Conservation (phyloP, 2,888 invertebrate genomes). For the Pseudoips prasinana region DNA sequence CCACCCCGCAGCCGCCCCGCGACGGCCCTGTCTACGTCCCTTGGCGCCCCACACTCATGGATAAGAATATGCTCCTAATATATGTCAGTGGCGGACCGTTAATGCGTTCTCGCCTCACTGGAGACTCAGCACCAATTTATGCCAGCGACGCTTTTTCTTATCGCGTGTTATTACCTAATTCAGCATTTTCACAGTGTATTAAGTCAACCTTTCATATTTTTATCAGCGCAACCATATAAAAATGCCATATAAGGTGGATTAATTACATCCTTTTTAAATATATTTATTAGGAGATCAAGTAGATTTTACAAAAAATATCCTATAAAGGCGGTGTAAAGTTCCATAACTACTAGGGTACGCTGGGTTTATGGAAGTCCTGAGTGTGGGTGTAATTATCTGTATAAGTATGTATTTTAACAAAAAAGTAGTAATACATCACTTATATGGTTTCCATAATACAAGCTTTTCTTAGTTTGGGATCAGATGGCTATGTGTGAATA, state of each 20-base stretch:
- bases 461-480: too few relatives aligned
- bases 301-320: too few relatives aligned
- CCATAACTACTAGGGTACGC: too few relatives aligned
- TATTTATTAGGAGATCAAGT: too few relatives aligned
- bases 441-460: too few relatives aligned
- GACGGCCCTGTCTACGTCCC: constrained; percentile 12
- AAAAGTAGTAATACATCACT: too few relatives aligned
- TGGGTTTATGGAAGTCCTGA: too few relatives aligned
- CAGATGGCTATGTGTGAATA: too few relatives aligned
- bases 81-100: constrained; percentile 50
- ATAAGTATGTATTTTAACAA: too few relatives aligned
- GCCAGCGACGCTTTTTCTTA: constrained; percentile 64
- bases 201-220: constrained; percentile 51
- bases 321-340: too few relatives aligned
- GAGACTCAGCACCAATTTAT: constrained; percentile 65
- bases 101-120: constrained; percentile 64
- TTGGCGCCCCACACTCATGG: constrained; percentile 31
- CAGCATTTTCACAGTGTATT: constrained; percentile 62
- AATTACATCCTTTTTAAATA: too few relatives aligned
- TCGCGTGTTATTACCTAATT: constrained; percentile 66
- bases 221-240: constrained; percentile 30
- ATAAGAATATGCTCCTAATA: constrained; percentile 49
- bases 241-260: constrained; percentile 1
- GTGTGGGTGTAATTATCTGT: too few relatives aligned
- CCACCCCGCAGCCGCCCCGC: constrained; percentile 24